phyloP scores from a whole-genome alignment of 2,113 vertebrate species.

The Nycticorax nycticorax region DNA sequence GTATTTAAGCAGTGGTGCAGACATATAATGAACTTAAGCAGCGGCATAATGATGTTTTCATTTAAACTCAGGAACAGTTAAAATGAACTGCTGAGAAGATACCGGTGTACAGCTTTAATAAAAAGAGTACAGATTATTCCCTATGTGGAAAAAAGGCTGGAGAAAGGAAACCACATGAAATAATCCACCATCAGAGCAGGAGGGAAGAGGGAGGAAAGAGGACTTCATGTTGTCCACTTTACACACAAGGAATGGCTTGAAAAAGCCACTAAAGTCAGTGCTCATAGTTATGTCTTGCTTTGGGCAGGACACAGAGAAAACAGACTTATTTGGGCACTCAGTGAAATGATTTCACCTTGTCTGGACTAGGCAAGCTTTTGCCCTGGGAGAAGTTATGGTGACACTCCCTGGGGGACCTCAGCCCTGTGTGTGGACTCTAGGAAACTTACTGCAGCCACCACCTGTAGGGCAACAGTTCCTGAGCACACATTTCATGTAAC shows the following conservation, averaged over 20 bases:
- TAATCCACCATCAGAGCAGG: background rate
- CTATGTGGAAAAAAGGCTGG: background rate
- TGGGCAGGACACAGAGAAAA: background rate
- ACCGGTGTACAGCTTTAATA: background rate
- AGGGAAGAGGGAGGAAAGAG: background rate
- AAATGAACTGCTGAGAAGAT: background rate
- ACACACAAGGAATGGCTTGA: background rate
- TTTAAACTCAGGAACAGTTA: background rate
- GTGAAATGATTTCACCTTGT: background rate
- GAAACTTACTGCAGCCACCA: background rate
- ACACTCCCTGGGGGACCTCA: background rate
- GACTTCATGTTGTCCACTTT: background rate
- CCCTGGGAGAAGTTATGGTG: background rate
- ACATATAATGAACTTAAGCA: background rate
- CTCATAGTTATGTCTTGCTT: background rate
- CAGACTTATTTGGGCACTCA: background rate
- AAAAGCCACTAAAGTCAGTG: background rate
- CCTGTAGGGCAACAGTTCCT: background rate
- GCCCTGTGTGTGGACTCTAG: background rate
- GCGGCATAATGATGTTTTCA: background rate
- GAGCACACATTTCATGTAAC: background rate
- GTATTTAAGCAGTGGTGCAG: background rate
- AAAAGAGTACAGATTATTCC: background rate
- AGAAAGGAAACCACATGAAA: background rate
- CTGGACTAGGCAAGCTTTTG: background rate